Percentiles rank a stretch among this genome's conserved stretches.
These are phyloP conservation scores for Saguinus imperator DNA, from an alignment of 2,113 vertebrate species.

Conservation along the genomic window DNA sequence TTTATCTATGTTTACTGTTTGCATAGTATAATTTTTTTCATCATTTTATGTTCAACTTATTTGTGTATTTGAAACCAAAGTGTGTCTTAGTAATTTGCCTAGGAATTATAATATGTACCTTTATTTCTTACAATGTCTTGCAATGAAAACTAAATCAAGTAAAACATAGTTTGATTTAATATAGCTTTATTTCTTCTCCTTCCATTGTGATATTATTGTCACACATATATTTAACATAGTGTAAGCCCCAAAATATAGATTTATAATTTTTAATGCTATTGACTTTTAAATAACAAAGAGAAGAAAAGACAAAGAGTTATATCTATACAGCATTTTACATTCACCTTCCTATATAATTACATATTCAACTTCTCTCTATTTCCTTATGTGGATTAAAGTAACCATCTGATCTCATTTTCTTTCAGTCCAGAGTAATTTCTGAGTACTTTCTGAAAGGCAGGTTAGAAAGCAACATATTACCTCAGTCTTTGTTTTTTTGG, in stretches of 20 bases:
- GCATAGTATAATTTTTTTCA: neutral
- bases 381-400: neutral
- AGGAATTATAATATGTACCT: neutral
- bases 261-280: neutral
- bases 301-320: neutral
- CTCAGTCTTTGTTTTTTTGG: neutral
- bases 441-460: neutral
- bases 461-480: neutral
- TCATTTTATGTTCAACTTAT: neutral
- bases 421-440: neutral
- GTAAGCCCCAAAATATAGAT: neutral
- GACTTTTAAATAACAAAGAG: neutral
- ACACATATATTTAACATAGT: neutral
- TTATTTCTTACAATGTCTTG: neutral
- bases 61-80: neutral
- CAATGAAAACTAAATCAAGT: neutral
- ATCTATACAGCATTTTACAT: neutral
- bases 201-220: neutral
- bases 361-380: neutral
- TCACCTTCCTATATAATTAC: neutral
- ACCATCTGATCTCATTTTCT: neutral
- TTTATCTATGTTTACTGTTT: neutral
- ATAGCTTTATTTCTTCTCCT: neutral
- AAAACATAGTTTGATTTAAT: neutral
- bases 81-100: neutral